Conservation (phyloP, 2,888 invertebrate genomes). For the Strigamia transsilvanica region DNA sequence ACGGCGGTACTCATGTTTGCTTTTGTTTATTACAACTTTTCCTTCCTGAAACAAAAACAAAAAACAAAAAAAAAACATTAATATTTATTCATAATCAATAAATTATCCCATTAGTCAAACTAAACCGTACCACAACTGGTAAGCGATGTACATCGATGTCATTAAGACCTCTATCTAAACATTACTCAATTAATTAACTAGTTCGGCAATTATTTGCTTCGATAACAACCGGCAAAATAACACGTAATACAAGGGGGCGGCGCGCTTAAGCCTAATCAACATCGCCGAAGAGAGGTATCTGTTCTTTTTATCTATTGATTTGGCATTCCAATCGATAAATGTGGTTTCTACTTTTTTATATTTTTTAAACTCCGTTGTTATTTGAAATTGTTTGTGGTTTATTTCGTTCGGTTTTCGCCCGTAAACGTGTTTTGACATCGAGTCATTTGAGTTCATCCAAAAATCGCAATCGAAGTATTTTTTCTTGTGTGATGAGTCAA, state of each 20-base stretch:
- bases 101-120: background rate
- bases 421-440: background rate
- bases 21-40: background rate
- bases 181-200: background rate
- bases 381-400: background rate
- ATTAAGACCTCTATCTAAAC: background rate
- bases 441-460: background rate
- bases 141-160: background rate
- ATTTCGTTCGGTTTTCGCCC: background rate
- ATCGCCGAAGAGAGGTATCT: background rate
- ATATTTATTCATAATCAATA: background rate
- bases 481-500: background rate
- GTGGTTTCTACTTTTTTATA: background rate
- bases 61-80: background rate
- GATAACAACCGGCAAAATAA: background rate
- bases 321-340: background rate
- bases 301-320: background rate
- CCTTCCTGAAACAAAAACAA: conserved; percentile 24
- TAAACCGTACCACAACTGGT: background rate
- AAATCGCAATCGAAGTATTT: background rate
- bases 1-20: conserved; percentile 24
- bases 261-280: background rate
- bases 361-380: background rate
- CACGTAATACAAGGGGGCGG: conserved; percentile 3
- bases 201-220: background rate